Conservation (phyloP, 2,888 invertebrate genomes). For the Chrysodeixis includens region DNA sequence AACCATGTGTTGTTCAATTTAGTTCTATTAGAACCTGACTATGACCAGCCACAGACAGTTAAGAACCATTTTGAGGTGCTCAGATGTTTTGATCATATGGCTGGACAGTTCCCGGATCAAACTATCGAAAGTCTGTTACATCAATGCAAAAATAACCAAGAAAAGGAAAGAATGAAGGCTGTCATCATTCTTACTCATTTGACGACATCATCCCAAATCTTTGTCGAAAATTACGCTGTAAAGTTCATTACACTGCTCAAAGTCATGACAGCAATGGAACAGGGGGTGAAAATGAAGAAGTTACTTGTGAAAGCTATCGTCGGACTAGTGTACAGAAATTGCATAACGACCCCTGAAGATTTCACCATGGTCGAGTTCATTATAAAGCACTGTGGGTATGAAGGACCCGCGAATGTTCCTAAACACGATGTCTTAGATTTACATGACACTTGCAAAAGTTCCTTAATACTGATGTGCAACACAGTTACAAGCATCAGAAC, state of each 20-base stretch:
- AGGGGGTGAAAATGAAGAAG: constrained; percentile 92
- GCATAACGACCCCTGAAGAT: constrained; percentile 93
- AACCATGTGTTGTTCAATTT: constrained; percentile 90
- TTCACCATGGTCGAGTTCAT: constrained; percentile 95
- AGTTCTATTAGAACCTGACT: constrained; percentile 93
- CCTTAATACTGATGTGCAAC: constrained; percentile 93
- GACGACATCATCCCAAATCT: constrained; percentile 93
- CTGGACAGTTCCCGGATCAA: constrained; percentile 92
- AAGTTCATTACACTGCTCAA: constrained; percentile 90
- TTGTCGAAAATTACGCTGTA: constrained; percentile 89
- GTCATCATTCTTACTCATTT: constrained; percentile 95
- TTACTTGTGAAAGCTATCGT: constrained; percentile 95
- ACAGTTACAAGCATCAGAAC: constrained; percentile 93
- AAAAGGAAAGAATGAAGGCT: constrained; percentile 93
- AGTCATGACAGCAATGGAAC: constrained; percentile 89
- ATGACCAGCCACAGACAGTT: constrained; percentile 94
- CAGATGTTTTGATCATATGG: constrained; percentile 93
- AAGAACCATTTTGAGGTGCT: constrained; percentile 97
- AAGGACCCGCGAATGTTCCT: constrained; percentile 75
- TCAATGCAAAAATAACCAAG: constrained; percentile 93
- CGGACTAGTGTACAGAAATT: constrained; percentile 95
- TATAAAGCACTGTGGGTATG: constrained; percentile 93
- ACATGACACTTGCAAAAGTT: constrained; percentile 93
- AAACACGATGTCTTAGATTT: constrained; percentile 90
- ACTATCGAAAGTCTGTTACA: constrained; percentile 93